Percentiles rank a stretch among this genome's conserved stretches.
phyloP scores from a whole-genome alignment of 2,888 invertebrate genomes.

The Thymelicus sylvestris region DNA sequence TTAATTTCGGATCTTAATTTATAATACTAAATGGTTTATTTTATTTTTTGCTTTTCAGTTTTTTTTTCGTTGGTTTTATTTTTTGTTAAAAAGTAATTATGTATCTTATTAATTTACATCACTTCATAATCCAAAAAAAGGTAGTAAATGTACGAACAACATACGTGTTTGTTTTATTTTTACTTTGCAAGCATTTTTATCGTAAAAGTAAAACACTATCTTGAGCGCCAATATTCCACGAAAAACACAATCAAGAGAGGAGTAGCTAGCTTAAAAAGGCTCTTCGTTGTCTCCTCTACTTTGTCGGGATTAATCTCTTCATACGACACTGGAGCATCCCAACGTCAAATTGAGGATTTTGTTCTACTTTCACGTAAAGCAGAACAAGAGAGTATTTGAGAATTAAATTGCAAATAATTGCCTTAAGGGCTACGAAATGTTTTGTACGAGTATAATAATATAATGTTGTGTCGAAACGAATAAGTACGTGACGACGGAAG shows the following conservation, averaged over 20 bases:
- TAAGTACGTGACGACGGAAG: neutral
- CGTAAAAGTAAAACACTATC: slow-evolving; percentile 16
- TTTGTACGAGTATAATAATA: neutral
- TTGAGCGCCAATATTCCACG: slow-evolving; percentile 25
- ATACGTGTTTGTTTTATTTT: neutral
- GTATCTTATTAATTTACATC: no score
- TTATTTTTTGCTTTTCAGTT: no score
- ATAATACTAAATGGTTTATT: no score
- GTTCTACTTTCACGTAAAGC: slow-evolving; percentile 35
- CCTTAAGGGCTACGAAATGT: slow-evolving; percentile 12
- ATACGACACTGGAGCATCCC: slow-evolving; percentile 34
- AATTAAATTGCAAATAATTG: slow-evolving; percentile 27
- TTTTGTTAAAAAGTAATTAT: no score
- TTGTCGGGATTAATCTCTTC: slow-evolving; percentile 37
- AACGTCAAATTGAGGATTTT: slow-evolving; percentile 35
- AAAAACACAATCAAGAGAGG: slow-evolving; percentile 35
- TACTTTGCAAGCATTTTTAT: slow-evolving; percentile 8
- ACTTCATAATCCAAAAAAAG: no score
- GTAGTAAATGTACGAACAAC: no score
- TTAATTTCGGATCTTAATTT: no score
- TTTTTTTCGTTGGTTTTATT: no score
- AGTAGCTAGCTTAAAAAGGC: slow-evolving; percentile 34
- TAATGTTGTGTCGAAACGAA: neutral
- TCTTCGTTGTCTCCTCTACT: slow-evolving; percentile 36
- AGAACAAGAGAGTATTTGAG: slow-evolving; percentile 27